Conservation (phyloP, 2,797 vertebrate species). For the Sarcophilus harrisii region DNA sequence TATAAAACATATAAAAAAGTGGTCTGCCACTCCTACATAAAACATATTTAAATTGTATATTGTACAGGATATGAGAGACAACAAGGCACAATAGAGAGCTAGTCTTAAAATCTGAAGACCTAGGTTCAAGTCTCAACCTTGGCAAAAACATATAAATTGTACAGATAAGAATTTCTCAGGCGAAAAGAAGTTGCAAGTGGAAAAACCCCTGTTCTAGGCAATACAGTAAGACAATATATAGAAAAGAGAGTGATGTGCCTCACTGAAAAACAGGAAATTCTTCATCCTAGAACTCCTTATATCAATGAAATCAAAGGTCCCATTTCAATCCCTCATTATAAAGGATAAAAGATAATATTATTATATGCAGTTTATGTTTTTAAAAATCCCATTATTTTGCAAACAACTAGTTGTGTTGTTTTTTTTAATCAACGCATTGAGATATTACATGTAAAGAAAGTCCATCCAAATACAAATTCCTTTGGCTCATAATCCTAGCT, state of each 20-base stretch:
- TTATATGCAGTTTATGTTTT: not conserved
- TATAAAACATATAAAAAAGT: not conserved
- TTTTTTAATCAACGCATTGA: not conserved
- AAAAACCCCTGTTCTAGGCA: not conserved
- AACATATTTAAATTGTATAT: not conserved
- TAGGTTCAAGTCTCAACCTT: no score
- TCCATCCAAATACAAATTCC: not conserved
- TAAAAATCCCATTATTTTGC: not conserved
- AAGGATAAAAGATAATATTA: not conserved
- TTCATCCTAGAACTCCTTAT: not conserved
- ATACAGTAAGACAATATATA: not conserved
- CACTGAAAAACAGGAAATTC: not conserved
- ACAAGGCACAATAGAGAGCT: not conserved
- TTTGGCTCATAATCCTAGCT: not conserved
- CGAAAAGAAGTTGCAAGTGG: no score
- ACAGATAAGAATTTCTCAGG: not conserved
- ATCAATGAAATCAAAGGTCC: not conserved
- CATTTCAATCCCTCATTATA: not conserved
- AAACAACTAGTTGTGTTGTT: not conserved
- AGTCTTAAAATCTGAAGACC: no score
- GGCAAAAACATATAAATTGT: no score
- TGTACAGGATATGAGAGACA: not conserved
- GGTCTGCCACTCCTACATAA: not conserved
- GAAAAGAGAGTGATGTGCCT: not conserved
- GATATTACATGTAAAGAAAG: not conserved